These are phyloP conservation scores for Toxonevra muliebris DNA, from an alignment of 2,888 invertebrate species.

Conservation along the genomic window DNA sequence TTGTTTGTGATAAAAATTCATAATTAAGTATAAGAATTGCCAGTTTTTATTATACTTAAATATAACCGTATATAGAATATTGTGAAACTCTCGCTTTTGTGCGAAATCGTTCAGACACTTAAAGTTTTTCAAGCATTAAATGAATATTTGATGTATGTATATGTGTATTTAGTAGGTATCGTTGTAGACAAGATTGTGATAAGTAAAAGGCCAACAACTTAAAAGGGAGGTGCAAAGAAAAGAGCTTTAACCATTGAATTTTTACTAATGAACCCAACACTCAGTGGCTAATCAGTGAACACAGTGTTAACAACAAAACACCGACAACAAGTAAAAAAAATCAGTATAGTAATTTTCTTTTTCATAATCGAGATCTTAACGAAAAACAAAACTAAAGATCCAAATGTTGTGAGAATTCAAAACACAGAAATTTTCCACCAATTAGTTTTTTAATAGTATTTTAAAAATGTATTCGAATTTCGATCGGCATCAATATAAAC, in stretches of 20 bases:
- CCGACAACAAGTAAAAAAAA: constrained; percentile 5
- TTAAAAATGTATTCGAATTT: constrained; percentile 56
- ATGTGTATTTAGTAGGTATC: not conserved
- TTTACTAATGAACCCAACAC: constrained; percentile 20
- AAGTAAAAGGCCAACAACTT: not conserved
- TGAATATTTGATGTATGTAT: not conserved
- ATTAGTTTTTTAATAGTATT: too few species aligned
- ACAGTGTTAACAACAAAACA: constrained; percentile 47
- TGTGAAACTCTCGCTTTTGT: constrained; percentile 18
- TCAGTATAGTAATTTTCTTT: constrained; percentile 3
- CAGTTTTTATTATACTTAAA: too few species aligned
- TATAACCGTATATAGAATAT: not conserved
- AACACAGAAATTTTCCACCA: not conserved
- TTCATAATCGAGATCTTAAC: not conserved
- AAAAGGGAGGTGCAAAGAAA: constrained; percentile 2
- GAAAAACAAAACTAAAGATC: constrained; percentile 12
- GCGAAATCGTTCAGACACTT: not conserved
- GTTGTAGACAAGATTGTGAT: not conserved
- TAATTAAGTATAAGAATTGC: not conserved
- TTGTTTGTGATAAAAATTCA: constrained; percentile 7
- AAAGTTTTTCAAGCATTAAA: too few species aligned
- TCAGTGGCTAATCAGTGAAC: constrained; percentile 57
- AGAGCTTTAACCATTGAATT: constrained; percentile 34
- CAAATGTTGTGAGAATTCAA: constrained; percentile 3
- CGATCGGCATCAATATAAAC: constrained; percentile 53